These are phyloP conservation scores for Phataginus tetradactyla DNA, from an alignment of 2,797 vertebrate genomes.

Conservation along the genomic window DNA sequence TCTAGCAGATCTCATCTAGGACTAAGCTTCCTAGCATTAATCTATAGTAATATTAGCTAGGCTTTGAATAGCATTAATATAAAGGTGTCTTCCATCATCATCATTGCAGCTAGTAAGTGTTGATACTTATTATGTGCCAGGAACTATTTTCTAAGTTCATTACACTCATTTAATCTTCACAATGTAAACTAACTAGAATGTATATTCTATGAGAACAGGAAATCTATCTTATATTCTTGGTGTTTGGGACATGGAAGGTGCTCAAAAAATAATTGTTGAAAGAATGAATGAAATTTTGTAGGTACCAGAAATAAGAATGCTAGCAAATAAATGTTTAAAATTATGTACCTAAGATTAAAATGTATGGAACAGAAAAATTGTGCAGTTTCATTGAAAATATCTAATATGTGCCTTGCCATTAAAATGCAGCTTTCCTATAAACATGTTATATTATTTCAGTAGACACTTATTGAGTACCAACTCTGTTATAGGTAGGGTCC, in stretches of 20 bases:
- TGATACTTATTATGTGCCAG: background rate
- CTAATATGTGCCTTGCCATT: background rate
- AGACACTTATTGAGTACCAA: background rate
- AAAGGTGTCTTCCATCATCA: background rate
- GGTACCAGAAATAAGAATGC: conserved; percentile 12
- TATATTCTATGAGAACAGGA: background rate
- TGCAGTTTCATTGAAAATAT: background rate
- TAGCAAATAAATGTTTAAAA: background rate
- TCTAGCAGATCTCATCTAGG: background rate
- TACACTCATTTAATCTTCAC: background rate
- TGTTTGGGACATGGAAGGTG: background rate
- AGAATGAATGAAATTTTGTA: background rate
- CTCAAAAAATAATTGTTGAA: background rate
- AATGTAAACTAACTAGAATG: background rate
- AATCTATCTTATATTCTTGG: background rate
- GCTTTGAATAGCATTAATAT: background rate
- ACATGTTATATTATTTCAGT: conserved; percentile 21
- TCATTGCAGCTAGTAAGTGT: background rate
- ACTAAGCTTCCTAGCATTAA: too few relatives aligned
- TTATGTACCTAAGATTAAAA: conserved; percentile 31
- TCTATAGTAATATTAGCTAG: background rate
- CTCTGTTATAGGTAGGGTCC: background rate
- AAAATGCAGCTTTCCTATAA: conserved; percentile 24
- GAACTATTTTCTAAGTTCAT: background rate
- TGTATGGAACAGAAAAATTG: background rate